Percentiles rank a stretch among this genome's conserved stretches.
These are phyloP conservation scores for Montipora cactus DNA, from an alignment of 64 coral and sea anemone genomes.

Conservation along the genomic window DNA sequence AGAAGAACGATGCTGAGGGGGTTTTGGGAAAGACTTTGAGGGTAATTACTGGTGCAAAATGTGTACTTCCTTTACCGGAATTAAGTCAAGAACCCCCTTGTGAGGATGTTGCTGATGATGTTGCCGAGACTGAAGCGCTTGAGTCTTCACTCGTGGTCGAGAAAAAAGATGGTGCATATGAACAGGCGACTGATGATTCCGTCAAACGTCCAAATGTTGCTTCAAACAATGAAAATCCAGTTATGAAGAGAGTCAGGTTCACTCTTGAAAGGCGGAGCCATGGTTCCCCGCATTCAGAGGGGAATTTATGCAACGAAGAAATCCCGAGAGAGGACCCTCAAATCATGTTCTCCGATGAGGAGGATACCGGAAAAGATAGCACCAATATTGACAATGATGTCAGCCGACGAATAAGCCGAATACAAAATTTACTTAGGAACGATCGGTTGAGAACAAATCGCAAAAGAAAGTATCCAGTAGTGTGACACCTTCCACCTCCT, in stretches of 20 bases:
- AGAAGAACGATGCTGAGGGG: neutral
- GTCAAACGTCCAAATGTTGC: neutral
- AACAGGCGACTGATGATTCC: neutral
- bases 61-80: neutral
- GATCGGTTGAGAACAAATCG: slow-evolving; percentile 52
- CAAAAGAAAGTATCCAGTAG: slow-evolving; percentile 31
- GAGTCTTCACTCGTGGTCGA: no score
- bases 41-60: neutral
- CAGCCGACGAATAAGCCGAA: slow-evolving; percentile 42
- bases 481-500: neutral
- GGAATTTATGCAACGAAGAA: neutral
- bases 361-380: neutral
- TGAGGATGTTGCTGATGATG: no score
- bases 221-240: neutral
- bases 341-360: slow-evolving; percentile 34
- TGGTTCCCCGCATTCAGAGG: neutral
- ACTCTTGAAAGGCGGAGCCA: neutral
- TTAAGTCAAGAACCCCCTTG: neutral
- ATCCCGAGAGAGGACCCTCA: neutral
- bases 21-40: neutral
- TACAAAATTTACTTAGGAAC: slow-evolving; percentile 29
- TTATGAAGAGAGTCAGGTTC: neutral
- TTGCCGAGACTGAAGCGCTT: no score
- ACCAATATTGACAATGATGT: slow-evolving; percentile 30
- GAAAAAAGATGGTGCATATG: neutral